Conservation (phyloP, 2,797 vertebrate species). For the Emydoidea blandingii region DNA sequence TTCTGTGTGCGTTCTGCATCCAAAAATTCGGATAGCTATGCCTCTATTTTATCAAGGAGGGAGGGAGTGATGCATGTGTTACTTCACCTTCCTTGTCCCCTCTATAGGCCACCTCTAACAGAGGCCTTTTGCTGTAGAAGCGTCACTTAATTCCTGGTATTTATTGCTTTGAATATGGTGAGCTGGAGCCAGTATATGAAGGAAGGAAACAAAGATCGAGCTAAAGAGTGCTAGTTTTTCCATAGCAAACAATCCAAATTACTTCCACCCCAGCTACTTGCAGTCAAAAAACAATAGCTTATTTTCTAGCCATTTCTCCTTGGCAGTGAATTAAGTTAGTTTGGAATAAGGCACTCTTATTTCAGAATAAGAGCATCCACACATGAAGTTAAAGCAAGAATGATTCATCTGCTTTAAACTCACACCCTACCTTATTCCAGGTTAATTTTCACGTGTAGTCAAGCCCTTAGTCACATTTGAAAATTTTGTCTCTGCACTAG, state of each 20-base stretch:
- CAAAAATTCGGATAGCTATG: slow-evolving; percentile 1
- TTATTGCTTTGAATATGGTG: slow-evolving; percentile 2
- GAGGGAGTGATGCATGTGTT: background rate
- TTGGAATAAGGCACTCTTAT: background rate
- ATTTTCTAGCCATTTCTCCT: slow-evolving; percentile 21
- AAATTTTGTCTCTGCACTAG: background rate
- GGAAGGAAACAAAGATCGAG: slow-evolving; percentile 5
- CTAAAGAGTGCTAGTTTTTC: slow-evolving; percentile 42
- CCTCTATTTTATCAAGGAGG: background rate
- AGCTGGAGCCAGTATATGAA: background rate
- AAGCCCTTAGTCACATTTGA: background rate
- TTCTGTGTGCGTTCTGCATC: background rate
- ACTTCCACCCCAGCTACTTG: slow-evolving; percentile 19
- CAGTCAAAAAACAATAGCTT: background rate
- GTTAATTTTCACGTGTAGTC: too few species aligned
- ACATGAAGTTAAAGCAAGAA: too few species aligned
- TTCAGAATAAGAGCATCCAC: too few species aligned
- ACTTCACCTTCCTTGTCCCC: background rate
- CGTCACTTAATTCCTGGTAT: background rate
- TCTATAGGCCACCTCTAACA: background rate
- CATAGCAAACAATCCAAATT: slow-evolving; percentile 37
- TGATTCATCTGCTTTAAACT: too few species aligned
- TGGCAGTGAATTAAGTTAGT: slow-evolving; percentile 1
- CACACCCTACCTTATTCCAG: too few species aligned
- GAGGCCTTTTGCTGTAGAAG: background rate